phyloP scores from a whole-genome alignment of 2,797 vertebrate species.

The Amblyraja radiata region DNA sequence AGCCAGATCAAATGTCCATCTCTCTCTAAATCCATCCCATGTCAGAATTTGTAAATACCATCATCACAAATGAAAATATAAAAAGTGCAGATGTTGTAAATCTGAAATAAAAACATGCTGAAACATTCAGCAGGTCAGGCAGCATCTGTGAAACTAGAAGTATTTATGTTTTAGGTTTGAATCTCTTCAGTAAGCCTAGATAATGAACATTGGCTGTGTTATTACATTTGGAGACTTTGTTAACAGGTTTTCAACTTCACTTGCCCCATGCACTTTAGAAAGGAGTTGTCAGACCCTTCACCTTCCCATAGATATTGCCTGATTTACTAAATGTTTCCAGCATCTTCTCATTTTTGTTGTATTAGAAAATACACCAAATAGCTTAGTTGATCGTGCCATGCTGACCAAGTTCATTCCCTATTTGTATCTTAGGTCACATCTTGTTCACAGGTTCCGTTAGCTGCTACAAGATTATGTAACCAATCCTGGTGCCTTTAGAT shows the following conservation, averaged over 20 bases:
- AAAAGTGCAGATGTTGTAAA: too few relatives aligned
- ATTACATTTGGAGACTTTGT: too few relatives aligned
- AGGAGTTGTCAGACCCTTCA: not conserved
- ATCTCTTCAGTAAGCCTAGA: not conserved
- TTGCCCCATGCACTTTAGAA: not conserved
- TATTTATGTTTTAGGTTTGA: too few relatives aligned
- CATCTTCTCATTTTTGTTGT: too few relatives aligned
- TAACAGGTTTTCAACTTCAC: not conserved
- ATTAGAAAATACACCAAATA: not conserved
- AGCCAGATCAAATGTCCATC: not conserved
- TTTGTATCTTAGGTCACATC: not conserved
- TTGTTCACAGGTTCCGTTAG: not conserved
- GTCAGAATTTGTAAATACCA: not conserved
- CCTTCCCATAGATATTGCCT: too few relatives aligned
- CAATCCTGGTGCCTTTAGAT: not conserved
- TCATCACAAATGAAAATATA: too few relatives aligned
- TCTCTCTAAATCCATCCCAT: not conserved
- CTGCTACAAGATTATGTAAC: not conserved
- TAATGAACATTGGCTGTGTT: not conserved
- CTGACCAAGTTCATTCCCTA: not conserved
- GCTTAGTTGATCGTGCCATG: not conserved
- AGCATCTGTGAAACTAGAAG: too few relatives aligned
- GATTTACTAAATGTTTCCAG: too few relatives aligned
- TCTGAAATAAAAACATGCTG: too few relatives aligned
- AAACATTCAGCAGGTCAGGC: too few relatives aligned